A percentile compares a stretch with the other conserved stretches of the same genome.
Conservation (phyloP, 1,140 invertebrate genomes). For the Homalodisca vitripennis region DNA sequence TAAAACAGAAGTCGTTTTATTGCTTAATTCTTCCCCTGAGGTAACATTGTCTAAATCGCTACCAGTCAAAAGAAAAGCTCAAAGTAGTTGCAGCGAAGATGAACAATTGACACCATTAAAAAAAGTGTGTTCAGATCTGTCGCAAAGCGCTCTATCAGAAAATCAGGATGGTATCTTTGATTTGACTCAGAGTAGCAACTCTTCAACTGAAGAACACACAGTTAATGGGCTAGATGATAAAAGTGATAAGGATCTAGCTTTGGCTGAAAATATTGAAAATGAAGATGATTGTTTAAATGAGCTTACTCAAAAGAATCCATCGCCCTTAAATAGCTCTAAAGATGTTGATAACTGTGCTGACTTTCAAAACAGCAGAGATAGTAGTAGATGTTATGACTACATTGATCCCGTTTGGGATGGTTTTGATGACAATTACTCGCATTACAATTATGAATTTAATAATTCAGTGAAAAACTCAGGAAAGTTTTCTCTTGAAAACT, state of each 20-base stretch:
- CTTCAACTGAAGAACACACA: background rate
- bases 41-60: no score
- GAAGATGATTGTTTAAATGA: no score
- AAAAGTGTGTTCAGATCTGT: background rate
- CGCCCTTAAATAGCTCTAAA: no score
- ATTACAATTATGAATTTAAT: background rate
- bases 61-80: background rate
- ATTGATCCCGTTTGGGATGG: conserved; percentile 26
- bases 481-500: no score
- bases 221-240: background rate
- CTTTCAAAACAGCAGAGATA: background rate
- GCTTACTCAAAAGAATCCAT: no score
- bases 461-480: background rate
- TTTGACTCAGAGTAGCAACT: conserved; percentile 1
- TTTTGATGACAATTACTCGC: conserved; percentile 15
- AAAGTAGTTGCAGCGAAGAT: background rate
- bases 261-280: no score
- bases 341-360: background rate
- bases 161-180: background rate
- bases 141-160: background rate
- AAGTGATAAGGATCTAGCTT: no score
- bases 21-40: no score
- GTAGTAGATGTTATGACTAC: background rate
- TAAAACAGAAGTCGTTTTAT: background rate
- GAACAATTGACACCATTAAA: background rate